Evolutionary conservation across 2,797 vertebrate genomes (phyloP), one percentile per base, ranked within the genome.

Genomic region (Sylvilagus floridanus): DNA sequence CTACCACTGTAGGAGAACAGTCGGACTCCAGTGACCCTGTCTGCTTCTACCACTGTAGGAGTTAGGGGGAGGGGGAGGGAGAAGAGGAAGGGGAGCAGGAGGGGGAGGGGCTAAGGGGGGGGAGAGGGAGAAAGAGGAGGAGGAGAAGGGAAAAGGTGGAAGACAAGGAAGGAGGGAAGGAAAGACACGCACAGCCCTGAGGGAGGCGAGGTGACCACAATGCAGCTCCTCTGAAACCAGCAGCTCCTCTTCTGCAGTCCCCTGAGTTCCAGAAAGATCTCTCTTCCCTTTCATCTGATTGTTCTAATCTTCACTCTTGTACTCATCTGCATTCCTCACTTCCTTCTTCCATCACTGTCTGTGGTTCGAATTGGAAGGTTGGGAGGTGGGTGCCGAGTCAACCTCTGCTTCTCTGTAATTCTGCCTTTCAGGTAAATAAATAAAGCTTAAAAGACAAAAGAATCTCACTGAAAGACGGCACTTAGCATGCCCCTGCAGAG

Each of bases 141-240:
- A 6, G 12, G 12, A 21, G n/a, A 2, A 57, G 5, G 30, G 21
- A 12, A 12, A 2, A 28, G 7, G 12, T 9, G 10, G 7, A 6
- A 12, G 22, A 50, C 5, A 1, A 8, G 32, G 17, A 24, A 47
- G 12, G 24, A 35, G 13, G 47, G 28, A 35, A 12, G 19, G 26
- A 47, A 37, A 10, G 21, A 60, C 37, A 2, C 8, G 42, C 42
- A 47, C 42, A 10, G 42, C 42, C 42, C 42, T 47, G 42, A 8
- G 42, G 42, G 42, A 37, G 37, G 10, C 7, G 24, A 77, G n/a
- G 37, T 47, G 63, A 42, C 26, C 35, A n/a, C 62, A 54, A 1
- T 32, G 32, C 4, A 72, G 9, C 69, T 82, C 19, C 79, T 42
- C 14, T 52, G 28, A 35, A n/a, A 10, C 35, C 37, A 42, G 6